phyloP scores from a whole-genome alignment of 1,140 invertebrate species.

The Drosophila willistoni region DNA sequence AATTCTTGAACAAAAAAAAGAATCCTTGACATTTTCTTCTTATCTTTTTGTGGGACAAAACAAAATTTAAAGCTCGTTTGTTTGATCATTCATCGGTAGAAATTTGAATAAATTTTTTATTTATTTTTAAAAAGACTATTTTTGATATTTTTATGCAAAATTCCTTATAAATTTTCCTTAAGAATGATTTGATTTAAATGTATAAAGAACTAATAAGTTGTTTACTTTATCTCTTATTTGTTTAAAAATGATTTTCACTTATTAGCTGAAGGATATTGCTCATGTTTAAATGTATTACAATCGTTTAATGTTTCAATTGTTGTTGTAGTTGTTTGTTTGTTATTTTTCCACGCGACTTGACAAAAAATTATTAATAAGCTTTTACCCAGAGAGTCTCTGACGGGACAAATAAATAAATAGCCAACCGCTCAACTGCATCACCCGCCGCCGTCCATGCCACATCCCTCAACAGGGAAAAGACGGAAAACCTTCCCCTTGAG shows the following conservation, averaged over 20 bases:
- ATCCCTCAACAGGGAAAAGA: conserved; percentile 8
- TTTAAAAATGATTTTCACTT: neutral
- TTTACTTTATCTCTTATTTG: neutral
- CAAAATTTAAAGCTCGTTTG: too few relatives aligned
- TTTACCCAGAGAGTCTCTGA: conserved; percentile 33
- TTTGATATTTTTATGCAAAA: too few relatives aligned
- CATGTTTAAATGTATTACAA: neutral
- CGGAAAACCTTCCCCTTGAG: conserved; percentile 39
- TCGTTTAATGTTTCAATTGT: neutral
- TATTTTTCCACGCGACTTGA: conserved; percentile 53
- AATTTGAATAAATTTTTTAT: too few relatives aligned
- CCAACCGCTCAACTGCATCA: conserved; percentile 18
- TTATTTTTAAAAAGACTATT: too few relatives aligned
- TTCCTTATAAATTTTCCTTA: too few relatives aligned
- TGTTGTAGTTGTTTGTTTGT: conserved; percentile 11
- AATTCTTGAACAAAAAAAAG: too few relatives aligned
- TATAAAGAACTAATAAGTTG: too few relatives aligned
- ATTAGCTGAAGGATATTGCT: neutral
- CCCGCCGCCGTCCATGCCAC: neutral
- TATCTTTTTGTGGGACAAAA: too few relatives aligned
- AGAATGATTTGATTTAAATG: too few relatives aligned
- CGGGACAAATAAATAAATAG: conserved; percentile 67
- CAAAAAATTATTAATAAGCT: conserved; percentile 75
- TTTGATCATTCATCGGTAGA: too few relatives aligned
- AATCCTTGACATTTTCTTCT: too few relatives aligned